Base-by-base conservation (phyloP, 2,113 vertebrate species). In the Lanius ludovicianus region DNA sequence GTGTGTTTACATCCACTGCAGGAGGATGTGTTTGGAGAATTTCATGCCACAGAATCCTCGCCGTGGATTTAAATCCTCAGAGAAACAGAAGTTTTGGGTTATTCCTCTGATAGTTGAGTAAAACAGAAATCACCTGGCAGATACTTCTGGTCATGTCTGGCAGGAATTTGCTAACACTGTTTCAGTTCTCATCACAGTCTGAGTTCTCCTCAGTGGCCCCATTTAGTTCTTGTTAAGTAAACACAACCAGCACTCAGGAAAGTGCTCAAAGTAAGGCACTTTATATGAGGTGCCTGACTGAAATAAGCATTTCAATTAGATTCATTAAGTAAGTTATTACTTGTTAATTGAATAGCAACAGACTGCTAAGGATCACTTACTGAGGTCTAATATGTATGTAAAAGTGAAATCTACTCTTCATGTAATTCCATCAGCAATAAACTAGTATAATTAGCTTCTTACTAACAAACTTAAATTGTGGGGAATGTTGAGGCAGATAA, bases 281-380 rank as follows among this genome's bases (percentile, higher is more conserved):
- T 89, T 85, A 47, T 90, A 85, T 86, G 90, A 97, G 95, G 84
- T 97, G 95, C 92, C 89, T 96, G 93, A 88, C 87, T 96, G 91
- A 98, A 98, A 98, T 96, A 97, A 98, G 97, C 97, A 97, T 98
- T 98, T 98, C 98, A 98, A 98, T 98, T 98, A 97, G 97, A 97
- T 98, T 98, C 97, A 98, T 98, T 98, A 98, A 97, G 97, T 96
- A 98, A 98, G 97, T 98, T 98, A 98, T 98, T 98, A 98, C 97
- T 97, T 97, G 97, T 97, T 98, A 98, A 98, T 98, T 98, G 98
- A 98, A 98, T 96, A 98, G 97, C 97, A 97, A 98, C 98, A 98
- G 98, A 98, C 97, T 98, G 98, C 98, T 98, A 96, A 98, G 97
- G 96, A 98, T 98, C 96, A 97, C 97, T 98, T 98, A 98, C 84